Base-by-base conservation (phyloP, 2,113 vertebrate species). In the Cephalopterus ornatus region DNA sequence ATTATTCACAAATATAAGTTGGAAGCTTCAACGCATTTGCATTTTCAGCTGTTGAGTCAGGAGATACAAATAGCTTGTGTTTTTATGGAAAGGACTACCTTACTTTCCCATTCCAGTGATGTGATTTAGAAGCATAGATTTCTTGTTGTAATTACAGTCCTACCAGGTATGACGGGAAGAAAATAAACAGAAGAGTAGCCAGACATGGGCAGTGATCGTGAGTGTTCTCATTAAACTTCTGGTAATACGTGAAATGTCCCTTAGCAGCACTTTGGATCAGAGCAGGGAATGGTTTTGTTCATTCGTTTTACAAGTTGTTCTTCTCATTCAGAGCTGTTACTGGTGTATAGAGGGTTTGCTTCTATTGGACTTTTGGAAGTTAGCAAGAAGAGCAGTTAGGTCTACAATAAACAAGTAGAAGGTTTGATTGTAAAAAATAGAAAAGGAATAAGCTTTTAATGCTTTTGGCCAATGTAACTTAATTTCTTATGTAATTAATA, bases 61-160 rank as follows among this genome's bases (percentile, higher is more conserved):
- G 55, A 58, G 14, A 28, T 14, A 20, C 2, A 1, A 0, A 0
- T 53, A 9, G 8, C 41, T 68, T 67, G 39, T 70, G 6, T 50
- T 63, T 32, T 47, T 49, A 42, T 3, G 6, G 58, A 70, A 73
- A 39, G 11, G 1, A 0, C 9, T 52, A 4, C 24, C 30, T 83
- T 61, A 59, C 23, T 79, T 70, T 74, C 15, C 7, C 1, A 0
- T 63, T 84, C n/a, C 12, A 49, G 5, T 41, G 35, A 12, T 1
- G 1, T 61, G 19, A 13, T 47, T 71, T 59, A 37, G 62, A 46
- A 55, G 20, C 22, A 13, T 35, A 52, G 2, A 16, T 46, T 53
- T 75, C 50, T 16, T 44, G 11, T 17, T 63, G n/a, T 66, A 35
- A 49, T 55, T 49, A 6, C 16, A 46, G 14, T n/a, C 32, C 15